These are phyloP conservation scores for Odontamblyopus lacepedii DNA, from an alignment of 2,797 vertebrate species.

Conservation along the genomic window DNA sequence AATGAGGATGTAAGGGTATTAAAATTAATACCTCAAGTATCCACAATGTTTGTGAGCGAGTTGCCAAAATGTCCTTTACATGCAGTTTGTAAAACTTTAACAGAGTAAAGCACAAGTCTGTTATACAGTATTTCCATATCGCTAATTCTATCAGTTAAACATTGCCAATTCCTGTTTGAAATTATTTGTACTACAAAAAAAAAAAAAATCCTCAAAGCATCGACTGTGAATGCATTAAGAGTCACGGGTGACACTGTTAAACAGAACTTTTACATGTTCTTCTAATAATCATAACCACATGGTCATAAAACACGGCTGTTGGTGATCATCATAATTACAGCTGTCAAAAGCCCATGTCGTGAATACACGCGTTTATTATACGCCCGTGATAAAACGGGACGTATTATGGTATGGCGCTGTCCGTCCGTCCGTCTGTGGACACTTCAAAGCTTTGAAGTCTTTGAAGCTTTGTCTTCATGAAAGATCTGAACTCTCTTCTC, in stretches of 20 bases:
- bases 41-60: slow-evolving; percentile 32
- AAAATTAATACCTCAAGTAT: not conserved
- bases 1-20: too few species aligned
- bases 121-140: not conserved
- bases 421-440: too few species aligned
- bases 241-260: not conserved
- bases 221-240: not conserved
- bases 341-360: not conserved
- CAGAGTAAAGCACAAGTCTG: not conserved
- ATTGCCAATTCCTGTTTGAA: too few species aligned
- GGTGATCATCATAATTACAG: not conserved
- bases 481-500: too few species aligned
- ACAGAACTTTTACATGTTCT: not conserved
- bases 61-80: slow-evolving; percentile 34
- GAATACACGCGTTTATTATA: not conserved
- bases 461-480: too few species aligned
- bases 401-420: too few species aligned
- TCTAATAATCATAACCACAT: not conserved
- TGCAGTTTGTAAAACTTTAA: slow-evolving; percentile 19
- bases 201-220: not conserved
- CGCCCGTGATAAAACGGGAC: too few species aligned
- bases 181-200: too few species aligned
- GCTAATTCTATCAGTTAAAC: not conserved
- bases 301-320: not conserved
- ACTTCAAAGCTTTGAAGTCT: too few species aligned